These are phyloP conservation scores for Mesorhabditis spiculigera DNA, from an alignment of 2,888 invertebrate species.

Conservation along the genomic window DNA sequence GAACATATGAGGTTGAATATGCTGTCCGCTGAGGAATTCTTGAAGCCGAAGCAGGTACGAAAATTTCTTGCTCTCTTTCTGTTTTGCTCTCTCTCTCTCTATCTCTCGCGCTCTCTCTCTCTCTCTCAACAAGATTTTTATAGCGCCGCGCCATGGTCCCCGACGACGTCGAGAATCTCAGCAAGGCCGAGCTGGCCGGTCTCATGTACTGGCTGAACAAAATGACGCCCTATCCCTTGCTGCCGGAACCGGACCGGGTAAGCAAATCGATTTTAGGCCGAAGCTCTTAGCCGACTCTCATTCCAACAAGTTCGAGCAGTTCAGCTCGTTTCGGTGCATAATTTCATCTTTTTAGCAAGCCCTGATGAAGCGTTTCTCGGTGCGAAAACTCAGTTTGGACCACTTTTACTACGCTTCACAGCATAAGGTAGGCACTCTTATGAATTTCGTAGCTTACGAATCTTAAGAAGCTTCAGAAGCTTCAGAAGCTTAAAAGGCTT, in stretches of 20 bases:
- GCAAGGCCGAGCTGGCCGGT: constrained; percentile 48
- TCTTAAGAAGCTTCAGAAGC: not conserved
- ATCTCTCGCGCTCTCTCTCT: not conserved
- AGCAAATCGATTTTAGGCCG: too few relatives aligned
- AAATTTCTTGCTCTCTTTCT: not conserved
- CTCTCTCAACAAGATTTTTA: constrained; percentile 13
- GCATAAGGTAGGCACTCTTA: too few relatives aligned
- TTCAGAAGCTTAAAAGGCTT: not conserved
- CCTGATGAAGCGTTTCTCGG: constrained; percentile 45
- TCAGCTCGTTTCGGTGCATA: not conserved
- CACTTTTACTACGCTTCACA: constrained; percentile 53
- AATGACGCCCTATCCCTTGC: constrained; percentile 35
- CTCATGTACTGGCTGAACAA: constrained; percentile 53
- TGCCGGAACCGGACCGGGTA: constrained; percentile 36
- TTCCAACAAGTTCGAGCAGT: not conserved
- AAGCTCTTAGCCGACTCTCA: too few relatives aligned
- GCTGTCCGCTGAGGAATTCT: constrained; percentile 37
- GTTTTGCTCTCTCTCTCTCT: too few relatives aligned
- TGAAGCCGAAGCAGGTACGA: constrained; percentile 9
- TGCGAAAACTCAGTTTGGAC: constrained; percentile 49
- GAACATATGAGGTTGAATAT: constrained; percentile 46
- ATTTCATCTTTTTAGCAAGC: constrained; percentile 17
- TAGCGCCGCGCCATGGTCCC: constrained; percentile 41
- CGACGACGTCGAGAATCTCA: constrained; percentile 43
- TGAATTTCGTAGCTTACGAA: too few relatives aligned